Base-by-base conservation (phyloP, 1,140 invertebrate species). In the Oscheius sp. region DNA sequence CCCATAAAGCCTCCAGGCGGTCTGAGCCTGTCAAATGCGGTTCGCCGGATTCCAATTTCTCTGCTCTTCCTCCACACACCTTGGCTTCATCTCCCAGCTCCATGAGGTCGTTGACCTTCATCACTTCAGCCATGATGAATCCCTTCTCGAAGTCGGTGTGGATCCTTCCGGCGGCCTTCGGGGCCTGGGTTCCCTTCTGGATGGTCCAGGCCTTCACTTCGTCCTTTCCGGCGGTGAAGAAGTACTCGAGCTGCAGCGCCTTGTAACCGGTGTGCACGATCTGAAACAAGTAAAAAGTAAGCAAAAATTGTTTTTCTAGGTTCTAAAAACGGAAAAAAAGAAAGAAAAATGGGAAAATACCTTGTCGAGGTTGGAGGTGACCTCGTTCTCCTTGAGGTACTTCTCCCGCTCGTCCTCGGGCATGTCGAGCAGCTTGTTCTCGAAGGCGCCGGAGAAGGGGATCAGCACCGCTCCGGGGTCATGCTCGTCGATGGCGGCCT, bases 161-260 rank as follows among this genome's bases (percentile, higher is more conserved):
- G 86, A 99, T 99, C 82, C 90, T 90, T 1, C 97, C 96, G 35
- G 94, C 97, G 26, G 96, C 97, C 86, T 96, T 93, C 0, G 97
- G 97, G 0, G 97, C 96, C 86, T 97, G 98, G 0, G 93, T 93
- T 62, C 92, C 93, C 90, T 94, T 95, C 91, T 97, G 82, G 85
- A 99, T 93, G 1, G 95, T 99, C 97, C 97, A 99, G 7, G 95
- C 95, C 86, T 97, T 98, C 0, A 99, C 96, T 89, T 99, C 97
- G 86, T 99, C 96, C 62, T 91, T 89, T 13, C 96, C 97, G 65
- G 86, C 82, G 3, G 97, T 99, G 86, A 99, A 99, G 89, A 99
- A 99, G 85, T 99, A 99, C 58, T 85, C 91, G 58, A 97, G 86
- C 79, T 95, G 92, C 28, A 99, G 87, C 2, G 94, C 91, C 85